These are phyloP conservation scores for Clarias magur DNA, from an alignment of 2,113 vertebrate species.

Conservation along the genomic window DNA sequence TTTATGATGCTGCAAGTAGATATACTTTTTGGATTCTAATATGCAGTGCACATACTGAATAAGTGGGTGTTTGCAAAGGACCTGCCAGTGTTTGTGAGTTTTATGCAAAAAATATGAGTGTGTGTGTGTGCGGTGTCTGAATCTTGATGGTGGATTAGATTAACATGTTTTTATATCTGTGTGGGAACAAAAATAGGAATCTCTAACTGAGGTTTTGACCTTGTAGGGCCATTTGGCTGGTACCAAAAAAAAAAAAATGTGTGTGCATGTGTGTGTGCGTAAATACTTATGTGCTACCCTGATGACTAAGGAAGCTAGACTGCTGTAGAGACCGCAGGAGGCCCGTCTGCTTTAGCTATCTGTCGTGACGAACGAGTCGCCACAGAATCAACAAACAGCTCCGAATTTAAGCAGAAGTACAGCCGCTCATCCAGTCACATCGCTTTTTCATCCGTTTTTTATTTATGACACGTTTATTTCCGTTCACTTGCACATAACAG, in stretches of 20 bases:
- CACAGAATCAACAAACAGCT: conserved; percentile 43
- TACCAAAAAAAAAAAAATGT: neutral
- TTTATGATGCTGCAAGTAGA: neutral
- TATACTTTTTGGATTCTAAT: neutral
- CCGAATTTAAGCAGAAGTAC: conserved; percentile 43
- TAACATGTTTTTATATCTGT: neutral
- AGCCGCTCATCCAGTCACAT: conserved; percentile 33
- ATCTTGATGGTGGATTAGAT: neutral
- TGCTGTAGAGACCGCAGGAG: conserved; percentile 26
- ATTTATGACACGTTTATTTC: conserved; percentile 46
- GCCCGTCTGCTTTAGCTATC: conserved; percentile 29
- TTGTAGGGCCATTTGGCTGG: neutral
- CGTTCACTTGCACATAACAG: conserved; percentile 24
- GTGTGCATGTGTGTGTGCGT: neutral
- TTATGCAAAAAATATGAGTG: neutral
- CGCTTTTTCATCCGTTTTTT: conserved; percentile 39
- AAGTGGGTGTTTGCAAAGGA: neutral
- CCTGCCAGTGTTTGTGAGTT: conserved; percentile 3
- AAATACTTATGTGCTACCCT: neutral
- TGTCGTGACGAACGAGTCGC: conserved; percentile 32
- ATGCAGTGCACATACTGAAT: neutral
- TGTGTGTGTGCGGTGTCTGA: neutral
- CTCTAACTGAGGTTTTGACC: neutral
- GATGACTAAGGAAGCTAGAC: neutral
- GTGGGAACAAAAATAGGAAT: neutral